A percentile compares a stretch with the other conserved stretches of the same genome.
phyloP scores from a whole-genome alignment of 2,888 invertebrate genomes.

The Keiferia lycopersicella region DNA sequence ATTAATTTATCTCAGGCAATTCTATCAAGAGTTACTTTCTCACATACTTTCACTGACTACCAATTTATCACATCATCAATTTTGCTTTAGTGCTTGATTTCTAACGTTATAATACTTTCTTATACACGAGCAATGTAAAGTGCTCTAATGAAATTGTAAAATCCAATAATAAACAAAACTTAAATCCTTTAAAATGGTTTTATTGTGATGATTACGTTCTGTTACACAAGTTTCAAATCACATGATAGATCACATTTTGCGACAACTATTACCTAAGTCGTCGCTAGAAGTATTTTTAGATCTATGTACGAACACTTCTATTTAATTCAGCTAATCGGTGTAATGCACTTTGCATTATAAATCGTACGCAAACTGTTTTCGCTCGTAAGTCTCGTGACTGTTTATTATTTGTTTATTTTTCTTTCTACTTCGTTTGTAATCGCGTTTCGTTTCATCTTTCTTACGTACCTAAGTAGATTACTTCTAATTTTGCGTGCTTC shows the following conservation, averaged over 20 bases:
- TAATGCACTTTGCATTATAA: slow-evolving; percentile 15
- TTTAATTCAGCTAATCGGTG: not conserved
- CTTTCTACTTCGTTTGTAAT: not conserved
- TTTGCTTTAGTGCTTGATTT: too few relatives aligned
- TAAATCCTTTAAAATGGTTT: too few relatives aligned
- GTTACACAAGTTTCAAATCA: not conserved
- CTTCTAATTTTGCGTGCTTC: not conserved
- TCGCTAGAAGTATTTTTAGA: not conserved
- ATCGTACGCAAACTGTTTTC: slow-evolving; percentile 6
- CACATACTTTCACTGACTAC: too few relatives aligned
- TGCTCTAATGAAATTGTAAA: too few relatives aligned
- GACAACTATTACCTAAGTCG: not conserved
- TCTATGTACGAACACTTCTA: not conserved
- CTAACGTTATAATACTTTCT: too few relatives aligned
- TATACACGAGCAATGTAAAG: too few relatives aligned
- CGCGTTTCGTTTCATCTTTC: not conserved
- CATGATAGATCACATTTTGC: not conserved
- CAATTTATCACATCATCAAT: too few relatives aligned
- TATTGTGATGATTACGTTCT: not conserved
- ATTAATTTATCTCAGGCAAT: too few relatives aligned
- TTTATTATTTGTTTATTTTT: slow-evolving; percentile 8
- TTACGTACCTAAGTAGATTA: not conserved
- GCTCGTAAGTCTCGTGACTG: not conserved
- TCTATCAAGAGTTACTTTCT: too few relatives aligned
- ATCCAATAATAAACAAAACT: too few relatives aligned